Conservation (phyloP, 2,888 invertebrate species). For the Tenodera sinensis region DNA sequence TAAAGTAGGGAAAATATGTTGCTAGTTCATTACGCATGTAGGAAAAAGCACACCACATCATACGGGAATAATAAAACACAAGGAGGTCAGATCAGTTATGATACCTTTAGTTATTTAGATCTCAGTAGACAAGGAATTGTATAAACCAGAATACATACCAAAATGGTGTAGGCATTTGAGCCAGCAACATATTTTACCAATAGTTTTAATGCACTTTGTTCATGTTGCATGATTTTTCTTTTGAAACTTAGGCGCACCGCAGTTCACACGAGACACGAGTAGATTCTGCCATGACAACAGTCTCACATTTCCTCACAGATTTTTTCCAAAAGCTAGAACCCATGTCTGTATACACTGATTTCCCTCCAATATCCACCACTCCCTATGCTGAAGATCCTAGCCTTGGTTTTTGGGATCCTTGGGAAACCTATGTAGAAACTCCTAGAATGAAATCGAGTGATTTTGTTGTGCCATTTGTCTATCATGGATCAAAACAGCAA, state of each 20-base stretch:
- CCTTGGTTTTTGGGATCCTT: constrained; percentile 60
- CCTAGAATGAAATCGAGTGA: neutral
- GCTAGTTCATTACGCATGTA: neutral
- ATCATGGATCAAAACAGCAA: constrained; percentile 21
- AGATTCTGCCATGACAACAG: neutral
- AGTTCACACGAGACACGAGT: constrained; percentile 14
- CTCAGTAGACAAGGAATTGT: no score
- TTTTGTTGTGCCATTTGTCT: constrained; percentile 15
- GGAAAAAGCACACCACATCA: neutral
- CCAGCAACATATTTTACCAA: neutral
- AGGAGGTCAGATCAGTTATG: no score
- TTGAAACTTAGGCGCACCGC: constrained; percentile 9
- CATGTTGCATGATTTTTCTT: constrained; percentile 22
- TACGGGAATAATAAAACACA: no score
- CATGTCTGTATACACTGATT: constrained; percentile 31
- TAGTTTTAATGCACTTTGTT: neutral
- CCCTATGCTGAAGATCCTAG: constrained; percentile 23
- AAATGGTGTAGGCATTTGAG: neutral
- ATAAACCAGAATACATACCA: neutral
- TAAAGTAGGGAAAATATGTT: neutral
- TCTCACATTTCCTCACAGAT: constrained; percentile 17
- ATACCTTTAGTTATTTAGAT: no score
- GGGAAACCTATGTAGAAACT: constrained; percentile 64
- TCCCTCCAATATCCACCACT: constrained; percentile 23
- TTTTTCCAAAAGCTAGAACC: constrained; percentile 15